Evolutionary conservation across 2,888 invertebrate species (phyloP).

Genomic region (Nymphalis c-album): DNA sequence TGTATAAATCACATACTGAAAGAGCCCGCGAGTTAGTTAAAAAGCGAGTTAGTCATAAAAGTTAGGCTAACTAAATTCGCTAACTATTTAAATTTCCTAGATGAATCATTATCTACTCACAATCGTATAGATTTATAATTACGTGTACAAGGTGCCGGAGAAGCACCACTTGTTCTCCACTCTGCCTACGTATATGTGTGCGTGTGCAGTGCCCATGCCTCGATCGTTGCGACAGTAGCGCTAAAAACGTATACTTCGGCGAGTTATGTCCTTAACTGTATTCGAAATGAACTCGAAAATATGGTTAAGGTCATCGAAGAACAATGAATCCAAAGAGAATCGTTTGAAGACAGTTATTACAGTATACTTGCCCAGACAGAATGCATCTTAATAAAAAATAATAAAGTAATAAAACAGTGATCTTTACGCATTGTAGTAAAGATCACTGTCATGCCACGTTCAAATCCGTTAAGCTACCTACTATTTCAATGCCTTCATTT

Average conservation of each 20-base stretch:
- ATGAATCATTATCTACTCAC: neutral
- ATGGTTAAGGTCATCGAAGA: slow-evolving; percentile 4
- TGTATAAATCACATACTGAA: too few species aligned
- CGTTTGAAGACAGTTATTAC: neutral
- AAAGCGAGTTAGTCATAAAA: neutral
- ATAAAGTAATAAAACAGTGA: too few species aligned
- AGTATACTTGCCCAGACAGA: neutral
- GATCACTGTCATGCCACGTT: neutral
- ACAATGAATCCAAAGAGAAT: neutral
- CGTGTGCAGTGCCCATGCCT: too few species aligned
- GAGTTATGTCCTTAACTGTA: slow-evolving; percentile 4
- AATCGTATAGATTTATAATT: neutral
- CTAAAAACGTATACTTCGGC: too few species aligned
- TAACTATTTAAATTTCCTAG: neutral
- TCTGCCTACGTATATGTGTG: too few species aligned
- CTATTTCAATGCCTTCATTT: neutral
- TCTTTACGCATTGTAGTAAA: neutral
- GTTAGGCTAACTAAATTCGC: neutral
- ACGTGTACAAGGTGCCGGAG: slow-evolving; percentile 2
- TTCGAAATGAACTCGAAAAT: slow-evolving; percentile 3
- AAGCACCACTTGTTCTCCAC: too few species aligned
- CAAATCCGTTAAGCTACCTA: neutral
- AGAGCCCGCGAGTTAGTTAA: neutral
- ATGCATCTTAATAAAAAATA: too few species aligned
- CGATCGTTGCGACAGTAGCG: too few species aligned